Conservation (phyloP, 2,797 vertebrate species). For the Eulemur albifrons region DNA sequence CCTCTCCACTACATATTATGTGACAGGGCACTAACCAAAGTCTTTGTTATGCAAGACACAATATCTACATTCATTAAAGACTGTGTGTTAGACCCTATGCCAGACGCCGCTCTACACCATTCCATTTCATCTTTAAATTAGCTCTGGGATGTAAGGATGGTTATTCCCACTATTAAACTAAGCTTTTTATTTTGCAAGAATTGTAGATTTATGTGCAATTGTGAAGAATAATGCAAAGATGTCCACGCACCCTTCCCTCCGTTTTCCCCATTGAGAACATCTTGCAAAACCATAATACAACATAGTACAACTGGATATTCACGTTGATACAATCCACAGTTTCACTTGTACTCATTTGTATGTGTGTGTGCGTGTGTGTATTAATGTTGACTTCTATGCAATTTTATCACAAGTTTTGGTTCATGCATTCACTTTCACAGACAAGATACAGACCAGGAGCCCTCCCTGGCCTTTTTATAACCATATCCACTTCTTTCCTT, state of each 20-base stretch:
- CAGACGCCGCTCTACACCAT: neutral
- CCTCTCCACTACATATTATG: neutral
- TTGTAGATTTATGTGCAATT: neutral
- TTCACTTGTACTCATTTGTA: neutral
- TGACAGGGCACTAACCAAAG: neutral
- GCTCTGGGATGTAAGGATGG: neutral
- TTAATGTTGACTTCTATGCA: neutral
- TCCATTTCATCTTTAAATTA: neutral
- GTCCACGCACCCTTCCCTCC: neutral
- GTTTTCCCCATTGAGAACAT: no score
- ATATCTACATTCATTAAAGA: neutral
- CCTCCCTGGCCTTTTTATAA: neutral
- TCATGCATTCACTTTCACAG: neutral
- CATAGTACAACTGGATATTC: neutral
- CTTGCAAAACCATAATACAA: neutral
- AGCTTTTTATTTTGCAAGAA: neutral
- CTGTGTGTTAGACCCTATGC: neutral
- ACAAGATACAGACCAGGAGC: neutral
- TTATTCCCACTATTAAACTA: neutral
- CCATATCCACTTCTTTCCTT: neutral
- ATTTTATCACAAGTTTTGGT: neutral
- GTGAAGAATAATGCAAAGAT: neutral
- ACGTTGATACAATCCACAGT: no score
- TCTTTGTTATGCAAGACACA: neutral
- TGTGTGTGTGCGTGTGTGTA: neutral